Evolutionary conservation across 2,888 invertebrate species (phyloP), one percentile per base, ranked within the genome.

Genomic region (Coleophora deauratella): DNA sequence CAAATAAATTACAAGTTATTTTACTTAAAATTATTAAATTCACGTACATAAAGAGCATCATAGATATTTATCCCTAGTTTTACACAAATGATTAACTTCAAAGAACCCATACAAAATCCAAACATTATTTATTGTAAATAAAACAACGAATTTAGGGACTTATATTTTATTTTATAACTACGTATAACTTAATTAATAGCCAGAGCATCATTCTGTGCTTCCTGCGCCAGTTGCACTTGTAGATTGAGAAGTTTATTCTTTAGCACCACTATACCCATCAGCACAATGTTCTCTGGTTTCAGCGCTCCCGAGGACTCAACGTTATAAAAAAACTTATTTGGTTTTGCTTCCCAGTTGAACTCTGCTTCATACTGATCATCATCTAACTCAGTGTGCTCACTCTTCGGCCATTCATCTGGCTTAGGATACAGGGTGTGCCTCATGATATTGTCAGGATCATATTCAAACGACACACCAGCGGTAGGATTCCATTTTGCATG

Each of bases 401-500:
- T 98, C 75, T 97, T 98, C 0, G 98, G 99, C 98, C 99, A 99
- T 76, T 99, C 98, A 62, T 98, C 98, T 2, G 98, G 98, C 70
- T 96, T 98, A 0, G 98, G 98, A 59, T 88, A 98, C 30, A 97
- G 85, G 2, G 99, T 99, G 66, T 99, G 99, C 33, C 97, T 88
- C 91, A 99, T 94, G 0, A 94, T 87, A 84, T 99, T 99, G 67
- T 99, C 99, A 0, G 99, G 99, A 81, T 99, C 99, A 81, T 99
- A 99, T 76, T 99, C 99, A 78, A 99, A 99, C 39, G 95, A 94
- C 1, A 99, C 98, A 34, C 98, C 98, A 38, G 96, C 96, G 0
- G 99, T 99, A 2, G 99, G 99, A 84, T 99, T 99, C 99, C 99
- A 99, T 76, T 99, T 99, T 0, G 99, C 99, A 84, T 99, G 99